A percentile compares a stretch with the other conserved stretches of the same genome.
Evolutionary conservation across 2,113 vertebrate species (phyloP).

Genomic region (Zosterops japonicus): DNA sequence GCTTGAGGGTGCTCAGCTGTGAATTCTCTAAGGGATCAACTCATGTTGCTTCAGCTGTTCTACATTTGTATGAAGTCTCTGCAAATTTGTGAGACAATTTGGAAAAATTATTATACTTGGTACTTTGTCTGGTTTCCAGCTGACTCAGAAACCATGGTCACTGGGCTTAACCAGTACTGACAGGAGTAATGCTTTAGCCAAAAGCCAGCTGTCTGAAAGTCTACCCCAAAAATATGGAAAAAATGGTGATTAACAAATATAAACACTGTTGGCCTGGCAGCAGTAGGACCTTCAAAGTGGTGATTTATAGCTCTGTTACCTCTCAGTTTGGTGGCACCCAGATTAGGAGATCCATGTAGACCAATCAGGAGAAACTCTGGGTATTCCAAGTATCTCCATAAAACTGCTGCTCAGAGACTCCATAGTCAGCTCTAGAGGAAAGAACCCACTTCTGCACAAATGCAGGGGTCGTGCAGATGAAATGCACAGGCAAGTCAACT

Average conservation of each 20-base stretch:
- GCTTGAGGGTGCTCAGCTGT: conserved; percentile 26
- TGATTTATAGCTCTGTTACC: not conserved
- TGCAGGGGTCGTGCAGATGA: not conserved
- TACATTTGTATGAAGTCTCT: conserved; percentile 30
- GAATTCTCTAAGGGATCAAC: conserved; percentile 11
- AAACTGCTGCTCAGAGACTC: not conserved
- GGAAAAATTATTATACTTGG: conserved; percentile 10
- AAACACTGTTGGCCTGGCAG: not conserved
- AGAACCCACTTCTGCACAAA: not conserved
- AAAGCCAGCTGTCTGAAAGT: not conserved
- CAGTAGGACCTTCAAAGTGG: not conserved
- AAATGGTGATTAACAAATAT: not conserved
- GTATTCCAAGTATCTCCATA: not conserved
- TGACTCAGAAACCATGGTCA: conserved; percentile 18
- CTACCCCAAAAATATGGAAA: not conserved
- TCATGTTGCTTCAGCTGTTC: conserved; percentile 48
- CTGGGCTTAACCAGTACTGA: conserved; percentile 5
- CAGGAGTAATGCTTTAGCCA: not conserved
- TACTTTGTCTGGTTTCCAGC: conserved; percentile 32
- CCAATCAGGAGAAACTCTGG: not conserved
- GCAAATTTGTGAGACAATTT: conserved; percentile 36
- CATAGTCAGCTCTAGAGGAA: not conserved
- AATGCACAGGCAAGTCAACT: not conserved
- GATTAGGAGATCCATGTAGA: not conserved
- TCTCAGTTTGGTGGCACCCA: not conserved